Conservation (phyloP, 2,113 vertebrate genomes). For the Sebastes schlegelii region DNA sequence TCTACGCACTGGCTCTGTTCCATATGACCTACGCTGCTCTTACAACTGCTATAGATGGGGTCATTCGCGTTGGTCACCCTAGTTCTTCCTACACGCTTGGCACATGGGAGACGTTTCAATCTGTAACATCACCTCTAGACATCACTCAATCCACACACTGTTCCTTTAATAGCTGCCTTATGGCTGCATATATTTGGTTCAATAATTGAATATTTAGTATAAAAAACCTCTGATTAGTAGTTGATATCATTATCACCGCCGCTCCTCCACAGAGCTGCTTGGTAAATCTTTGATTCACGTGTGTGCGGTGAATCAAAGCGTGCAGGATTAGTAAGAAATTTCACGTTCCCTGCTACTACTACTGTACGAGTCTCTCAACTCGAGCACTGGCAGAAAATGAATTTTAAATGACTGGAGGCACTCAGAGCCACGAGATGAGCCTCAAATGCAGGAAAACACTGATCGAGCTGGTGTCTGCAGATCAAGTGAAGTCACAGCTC, state of each 20-base stretch:
- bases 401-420: conserved; percentile 73
- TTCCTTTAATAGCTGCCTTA: neutral
- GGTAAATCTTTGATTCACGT: conserved; percentile 56
- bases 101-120: too few species aligned
- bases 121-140: too few species aligned
- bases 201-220: conserved; percentile 15
- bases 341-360: conserved; percentile 33
- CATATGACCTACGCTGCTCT: too few species aligned
- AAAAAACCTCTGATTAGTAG: conserved; percentile 22
- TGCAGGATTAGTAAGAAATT: conserved; percentile 45
- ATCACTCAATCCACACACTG: neutral
- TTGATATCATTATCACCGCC: conserved; percentile 19
- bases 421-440: conserved; percentile 61
- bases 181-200: neutral
- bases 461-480: conserved; percentile 75
- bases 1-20: too few species aligned
- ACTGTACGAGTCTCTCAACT: conserved; percentile 46
- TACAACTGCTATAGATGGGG: too few species aligned
- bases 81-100: too few species aligned
- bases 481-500: conserved; percentile 79
- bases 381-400: conserved; percentile 56
- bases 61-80: too few species aligned
- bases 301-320: conserved; percentile 54
- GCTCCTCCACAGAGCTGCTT: conserved; percentile 22
- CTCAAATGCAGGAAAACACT: conserved; percentile 66